A percentile compares a stretch with the other conserved stretches of the same genome.
Evolutionary conservation across 1,140 invertebrate genomes (phyloP).

Genomic region (Penaeus vannamei): DNA sequence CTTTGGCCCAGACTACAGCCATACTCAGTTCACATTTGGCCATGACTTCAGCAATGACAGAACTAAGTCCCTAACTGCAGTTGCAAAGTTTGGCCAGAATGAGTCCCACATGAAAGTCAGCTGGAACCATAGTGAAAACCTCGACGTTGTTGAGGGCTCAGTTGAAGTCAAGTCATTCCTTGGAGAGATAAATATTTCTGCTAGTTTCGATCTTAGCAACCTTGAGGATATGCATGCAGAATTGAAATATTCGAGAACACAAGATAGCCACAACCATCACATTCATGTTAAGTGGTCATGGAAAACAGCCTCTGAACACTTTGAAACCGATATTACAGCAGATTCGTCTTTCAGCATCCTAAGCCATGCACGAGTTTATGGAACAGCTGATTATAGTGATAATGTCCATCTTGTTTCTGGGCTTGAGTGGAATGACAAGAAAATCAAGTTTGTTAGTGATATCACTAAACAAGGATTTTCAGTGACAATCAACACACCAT

Average conservation of each 20-base stretch:
- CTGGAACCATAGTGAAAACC: conserved; percentile 12
- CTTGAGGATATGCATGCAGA: not conserved
- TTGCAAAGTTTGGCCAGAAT: not conserved
- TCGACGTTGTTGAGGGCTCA: not conserved
- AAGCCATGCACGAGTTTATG: too few relatives aligned
- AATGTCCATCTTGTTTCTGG: too few relatives aligned
- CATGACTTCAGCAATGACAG: not conserved
- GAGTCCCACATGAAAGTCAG: not conserved
- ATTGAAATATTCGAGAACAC: not conserved
- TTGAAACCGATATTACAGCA: too few relatives aligned
- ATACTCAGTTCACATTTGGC: conserved; percentile 1
- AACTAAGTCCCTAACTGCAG: not conserved
- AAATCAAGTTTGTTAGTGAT: too few relatives aligned
- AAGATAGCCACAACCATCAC: too few relatives aligned
- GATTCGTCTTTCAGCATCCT: too few relatives aligned
- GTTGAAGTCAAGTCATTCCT: conserved; percentile 7
- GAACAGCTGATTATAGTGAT: too few relatives aligned
- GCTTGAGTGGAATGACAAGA: too few relatives aligned
- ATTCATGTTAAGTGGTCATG: too few relatives aligned
- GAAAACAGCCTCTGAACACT: too few relatives aligned
- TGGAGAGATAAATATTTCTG: not conserved
- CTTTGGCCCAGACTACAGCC: not conserved
- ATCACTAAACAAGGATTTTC: too few relatives aligned
- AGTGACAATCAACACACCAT: not conserved
- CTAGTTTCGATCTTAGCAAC: not conserved